Percentiles rank a stretch among this genome's conserved stretches.
Conservation (phyloP, 1,140 invertebrate species). For the Aleiodes sp. region DNA sequence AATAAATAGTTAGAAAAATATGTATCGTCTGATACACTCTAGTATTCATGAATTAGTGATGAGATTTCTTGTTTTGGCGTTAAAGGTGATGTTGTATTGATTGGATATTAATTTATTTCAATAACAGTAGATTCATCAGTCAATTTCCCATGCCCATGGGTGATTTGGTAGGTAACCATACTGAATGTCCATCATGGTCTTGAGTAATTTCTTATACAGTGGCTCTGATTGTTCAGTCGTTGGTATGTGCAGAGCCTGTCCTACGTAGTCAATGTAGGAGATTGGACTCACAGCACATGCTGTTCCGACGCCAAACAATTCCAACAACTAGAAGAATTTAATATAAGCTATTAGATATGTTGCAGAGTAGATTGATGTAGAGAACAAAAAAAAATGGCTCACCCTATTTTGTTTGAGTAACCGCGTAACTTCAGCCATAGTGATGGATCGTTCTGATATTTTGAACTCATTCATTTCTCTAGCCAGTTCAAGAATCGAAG, state of each 20-base stretch:
- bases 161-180: constrained; percentile 82
- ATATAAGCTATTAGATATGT: constrained; percentile 17
- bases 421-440: constrained; percentile 84
- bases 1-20: constrained; percentile 1
- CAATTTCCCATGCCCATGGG: constrained; percentile 75
- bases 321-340: constrained; percentile 76
- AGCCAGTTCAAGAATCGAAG: constrained; percentile 85
- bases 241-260: constrained; percentile 74
- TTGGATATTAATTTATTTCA: not conserved
- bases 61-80: not conserved
- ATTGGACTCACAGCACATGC: constrained; percentile 93
- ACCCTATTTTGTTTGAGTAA: constrained; percentile 85
- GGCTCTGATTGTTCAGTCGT: constrained; percentile 78
- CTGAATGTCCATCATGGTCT: constrained; percentile 84
- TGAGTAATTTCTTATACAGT: constrained; percentile 75
- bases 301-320: constrained; percentile 95
- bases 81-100: not conserved
- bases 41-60: not conserved
- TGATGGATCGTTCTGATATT: constrained; percentile 84
- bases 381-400: no score
- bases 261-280: constrained; percentile 79
- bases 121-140: constrained; percentile 43
- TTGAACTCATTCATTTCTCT: constrained; percentile 88
- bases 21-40: not conserved
- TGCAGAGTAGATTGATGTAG: no score